Base-by-base conservation (phyloP, 2,888 invertebrate species). In the Melieria omissa region DNA sequence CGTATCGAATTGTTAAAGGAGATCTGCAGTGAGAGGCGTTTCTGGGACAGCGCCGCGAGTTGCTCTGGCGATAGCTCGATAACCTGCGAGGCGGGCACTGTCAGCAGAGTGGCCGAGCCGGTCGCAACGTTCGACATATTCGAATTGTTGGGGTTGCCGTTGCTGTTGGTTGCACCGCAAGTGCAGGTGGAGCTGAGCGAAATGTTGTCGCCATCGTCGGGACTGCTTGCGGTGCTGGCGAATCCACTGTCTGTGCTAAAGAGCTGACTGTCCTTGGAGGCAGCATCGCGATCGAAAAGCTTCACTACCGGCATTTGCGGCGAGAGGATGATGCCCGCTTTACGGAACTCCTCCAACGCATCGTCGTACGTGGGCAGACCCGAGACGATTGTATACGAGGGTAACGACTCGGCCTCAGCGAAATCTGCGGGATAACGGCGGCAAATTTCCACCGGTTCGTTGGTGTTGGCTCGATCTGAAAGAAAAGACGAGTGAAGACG, bases 331-430 rank as follows among this genome's bases (percentile, higher is more conserved):
- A 86, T 84, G 68, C 86, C 86, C 5, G 86, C 85, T 75, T 88
- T 88, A 46, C 89, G 88, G 77, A 91, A 87, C 80, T 91, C 90
- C 79, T 90, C 89, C 70, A 91, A 81, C 4, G 91, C 91, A 81
- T 91, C 91, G 71, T 90, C 90, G 81, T 91, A 91, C 45, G 89
- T 89, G 58, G 91, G 91, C 65, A 91, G 84, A 5, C 91, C 91
- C n/a, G 91, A 90, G 61, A 90, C 91, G 69, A 91, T 88, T 5
- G 91, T 90, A 79, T 91, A 91, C 75, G 90, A 90, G 12, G 91
- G 91, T 73, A 91, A 81, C 2, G 90, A 89, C 76, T 90, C 90
- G 4, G 84, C 84, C 70, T 89, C 89, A n/a, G n/a, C n/a, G 65
- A 85, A 84, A 67, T 88, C 88, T 0, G 81, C 79, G 8, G 83